phyloP scores from a whole-genome alignment of 2,113 vertebrate genomes.

The Atherinomorus stipes region DNA sequence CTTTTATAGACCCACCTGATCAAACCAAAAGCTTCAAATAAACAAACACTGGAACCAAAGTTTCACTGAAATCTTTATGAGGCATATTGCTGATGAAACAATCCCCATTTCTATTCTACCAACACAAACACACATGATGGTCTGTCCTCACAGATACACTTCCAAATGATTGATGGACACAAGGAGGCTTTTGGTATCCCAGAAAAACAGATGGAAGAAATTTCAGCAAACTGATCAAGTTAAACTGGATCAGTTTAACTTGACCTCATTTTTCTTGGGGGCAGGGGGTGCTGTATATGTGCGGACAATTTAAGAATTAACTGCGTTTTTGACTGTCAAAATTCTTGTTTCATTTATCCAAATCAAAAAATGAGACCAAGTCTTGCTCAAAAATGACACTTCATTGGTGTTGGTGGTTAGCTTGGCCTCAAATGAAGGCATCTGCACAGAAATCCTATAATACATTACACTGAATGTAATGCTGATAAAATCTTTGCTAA shows the following conservation, averaged over 20 bases:
- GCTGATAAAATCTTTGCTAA: background rate
- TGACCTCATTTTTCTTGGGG: too few relatives aligned
- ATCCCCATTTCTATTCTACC: conserved; percentile 88
- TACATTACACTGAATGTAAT: background rate
- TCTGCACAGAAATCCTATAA: conserved; percentile 9
- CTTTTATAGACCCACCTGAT: conserved; percentile 5
- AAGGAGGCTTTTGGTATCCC: conserved; percentile 61
- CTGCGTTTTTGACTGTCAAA: background rate
- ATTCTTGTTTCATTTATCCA: background rate
- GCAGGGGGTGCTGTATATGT: conserved; percentile 1
- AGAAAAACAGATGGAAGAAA: conserved; percentile 55
- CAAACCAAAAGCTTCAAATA: conserved; percentile 21
- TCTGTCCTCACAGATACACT: conserved; percentile 69
- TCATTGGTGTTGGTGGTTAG: background rate
- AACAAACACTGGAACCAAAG: conserved; percentile 58
- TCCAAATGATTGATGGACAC: conserved; percentile 68
- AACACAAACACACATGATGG: conserved; percentile 93
- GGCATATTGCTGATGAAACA: conserved; percentile 88
- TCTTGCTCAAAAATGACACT: background rate
- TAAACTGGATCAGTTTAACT: too few relatives aligned
- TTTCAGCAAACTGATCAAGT: background rate
- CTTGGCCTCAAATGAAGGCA: background rate
- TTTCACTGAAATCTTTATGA: conserved; percentile 78
- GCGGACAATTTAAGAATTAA: too few relatives aligned
- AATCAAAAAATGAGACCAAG: background rate